Base-by-base conservation (phyloP, 2,797 vertebrate genomes). In the Myiothlypis chrysogaster region DNA sequence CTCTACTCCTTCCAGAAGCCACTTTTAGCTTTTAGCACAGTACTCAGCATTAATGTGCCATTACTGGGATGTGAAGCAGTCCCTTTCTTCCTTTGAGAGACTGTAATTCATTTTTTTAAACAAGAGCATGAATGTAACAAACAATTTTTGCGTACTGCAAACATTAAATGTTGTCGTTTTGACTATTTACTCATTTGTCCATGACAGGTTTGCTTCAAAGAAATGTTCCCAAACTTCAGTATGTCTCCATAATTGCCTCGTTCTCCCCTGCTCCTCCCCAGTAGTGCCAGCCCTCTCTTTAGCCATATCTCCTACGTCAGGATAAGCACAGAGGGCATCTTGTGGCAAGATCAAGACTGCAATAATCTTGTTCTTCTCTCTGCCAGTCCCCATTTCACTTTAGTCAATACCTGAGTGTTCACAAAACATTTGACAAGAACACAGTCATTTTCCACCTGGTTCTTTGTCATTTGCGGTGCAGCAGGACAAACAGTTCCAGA, bases 221-320 rank as follows among this genome's bases (percentile, higher is more conserved):
- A 34, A 57, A 55, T 2, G 7, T 24, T 64, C 41, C 41, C 69
- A 77, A 76, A 23, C 3, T 47, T 32, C 28, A 71, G 12, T 7
- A 8, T 2, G 4, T 34, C n/a, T 49, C 49, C 8, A 2, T 2
- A 65, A 84, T 0, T 2, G 12, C 39, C 49, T 30, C 28, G 1
- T 15, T 61, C 22, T 28, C 52, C 49, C 22, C 47, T 30, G 32
- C 28, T 83, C 61, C 2, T 52, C 41, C 34, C 8, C 35, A 56
- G 56, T 25, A 61, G n/a, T 4, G 47, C 32, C 84, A 21, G 21
- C 12, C 12, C 34, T 59, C 75, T n/a, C 66, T 35, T 49, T 3
- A n/a, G 32, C 32, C 18, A 0, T 1, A 5, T 20, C 41, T 66
- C 53, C 55, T 9, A 44, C 34, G 47, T 37, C 79, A 23, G 61